Conservation (phyloP, 2,113 vertebrate species). For the Oenanthe oenanthe region DNA sequence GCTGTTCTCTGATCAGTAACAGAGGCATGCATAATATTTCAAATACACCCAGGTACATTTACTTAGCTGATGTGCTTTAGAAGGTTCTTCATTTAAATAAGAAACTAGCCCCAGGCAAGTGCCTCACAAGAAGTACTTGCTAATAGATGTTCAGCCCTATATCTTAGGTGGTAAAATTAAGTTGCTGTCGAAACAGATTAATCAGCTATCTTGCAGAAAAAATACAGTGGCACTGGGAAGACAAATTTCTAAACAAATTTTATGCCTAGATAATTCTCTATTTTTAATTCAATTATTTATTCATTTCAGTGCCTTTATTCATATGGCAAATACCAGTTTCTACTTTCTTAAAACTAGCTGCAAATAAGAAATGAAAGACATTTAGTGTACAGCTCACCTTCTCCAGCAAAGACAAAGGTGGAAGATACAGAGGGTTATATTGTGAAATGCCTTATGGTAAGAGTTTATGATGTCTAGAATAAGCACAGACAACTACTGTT, state of each 20-base stretch:
- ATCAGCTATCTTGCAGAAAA: conserved; percentile 48
- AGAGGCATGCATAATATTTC: background rate
- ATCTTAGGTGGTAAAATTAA: conserved; percentile 52
- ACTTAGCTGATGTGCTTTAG: background rate
- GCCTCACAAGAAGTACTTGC: background rate
- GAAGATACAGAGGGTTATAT: background rate
- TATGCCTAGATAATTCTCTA: conserved; percentile 17
- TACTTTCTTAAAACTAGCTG: conserved; percentile 21
- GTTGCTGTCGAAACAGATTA: conserved; percentile 50
- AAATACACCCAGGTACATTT: background rate
- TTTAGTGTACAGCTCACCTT: background rate
- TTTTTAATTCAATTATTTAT: conserved; percentile 65
- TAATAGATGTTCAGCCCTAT: conserved; percentile 21
- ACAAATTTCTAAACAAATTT: conserved; percentile 14
- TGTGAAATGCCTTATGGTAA: background rate
- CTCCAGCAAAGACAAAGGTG: background rate
- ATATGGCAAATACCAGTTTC: background rate
- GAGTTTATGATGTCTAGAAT: background rate
- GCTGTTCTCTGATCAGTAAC: background rate
- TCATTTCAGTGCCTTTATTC: conserved; percentile 9
- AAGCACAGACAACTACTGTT: background rate
- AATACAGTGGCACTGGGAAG: conserved; percentile 12
- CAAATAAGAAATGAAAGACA: conserved; percentile 26
- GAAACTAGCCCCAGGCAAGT: background rate
- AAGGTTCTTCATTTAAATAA: background rate